A percentile compares a stretch with the other conserved stretches of the same genome.
Conservation (phyloP, 2,888 invertebrate species). For the Loripinus fragilis region DNA sequence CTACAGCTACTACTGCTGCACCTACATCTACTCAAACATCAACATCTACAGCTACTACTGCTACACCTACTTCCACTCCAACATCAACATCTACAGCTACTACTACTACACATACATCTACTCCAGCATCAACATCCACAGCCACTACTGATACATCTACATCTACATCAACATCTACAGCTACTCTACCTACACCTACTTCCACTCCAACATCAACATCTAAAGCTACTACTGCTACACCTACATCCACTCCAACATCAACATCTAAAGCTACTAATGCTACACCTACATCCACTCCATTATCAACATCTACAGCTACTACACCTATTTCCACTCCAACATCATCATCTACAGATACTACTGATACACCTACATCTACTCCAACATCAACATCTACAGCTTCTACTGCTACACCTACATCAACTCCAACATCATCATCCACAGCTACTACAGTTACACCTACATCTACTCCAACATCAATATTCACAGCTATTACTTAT, state of each 20-base stretch:
- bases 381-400: constrained; percentile 19
- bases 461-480: not conserved
- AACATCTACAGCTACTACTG: not conserved
- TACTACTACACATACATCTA: not conserved
- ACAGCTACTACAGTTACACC: not conserved
- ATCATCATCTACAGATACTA: constrained; percentile 22
- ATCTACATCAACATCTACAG: not conserved
- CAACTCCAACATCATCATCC: not conserved
- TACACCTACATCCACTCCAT: not conserved
- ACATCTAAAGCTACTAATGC: not conserved
- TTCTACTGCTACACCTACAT: not conserved
- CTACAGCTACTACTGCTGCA: not conserved
- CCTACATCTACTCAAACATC: not conserved
- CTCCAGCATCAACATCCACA: not conserved
- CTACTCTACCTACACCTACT: not conserved
- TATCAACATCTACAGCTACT: constrained; percentile 3
- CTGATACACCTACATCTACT: constrained; percentile 22
- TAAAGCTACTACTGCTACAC: not conserved
- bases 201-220: not conserved
- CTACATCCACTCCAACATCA: not conserved
- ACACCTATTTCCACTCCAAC: constrained; percentile 24
- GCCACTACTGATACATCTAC: not conserved
- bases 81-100: not conserved
- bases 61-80: constrained; percentile 11
- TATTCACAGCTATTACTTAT: not conserved